phyloP scores from a whole-genome alignment of 1,140 invertebrate species.

The Rhopalosiphum maidis region DNA sequence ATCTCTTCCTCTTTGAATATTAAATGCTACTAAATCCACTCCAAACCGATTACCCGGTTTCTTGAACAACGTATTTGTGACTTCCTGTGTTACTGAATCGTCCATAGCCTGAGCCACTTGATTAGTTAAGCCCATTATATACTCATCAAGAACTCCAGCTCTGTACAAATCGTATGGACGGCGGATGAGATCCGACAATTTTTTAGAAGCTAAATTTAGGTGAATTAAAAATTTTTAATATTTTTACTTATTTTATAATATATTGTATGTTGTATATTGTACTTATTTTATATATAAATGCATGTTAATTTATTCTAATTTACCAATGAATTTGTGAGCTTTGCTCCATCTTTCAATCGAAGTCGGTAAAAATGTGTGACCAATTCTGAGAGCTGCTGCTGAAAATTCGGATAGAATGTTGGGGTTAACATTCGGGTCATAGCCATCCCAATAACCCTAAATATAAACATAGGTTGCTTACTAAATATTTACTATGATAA shows the following conservation, averaged over 20 bases:
- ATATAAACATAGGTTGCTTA: conserved; percentile 59
- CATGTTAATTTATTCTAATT: conserved; percentile 58
- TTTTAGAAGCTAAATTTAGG: conserved; percentile 78
- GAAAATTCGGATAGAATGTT: conserved; percentile 73
- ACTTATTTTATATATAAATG: background rate
- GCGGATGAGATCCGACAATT: conserved; percentile 84
- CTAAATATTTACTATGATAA: background rate
- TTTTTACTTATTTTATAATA: background rate
- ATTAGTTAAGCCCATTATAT: conserved; percentile 92
- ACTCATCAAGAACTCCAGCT: conserved; percentile 88
- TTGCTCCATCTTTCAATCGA: conserved; percentile 72
- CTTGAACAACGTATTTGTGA: conserved; percentile 88
- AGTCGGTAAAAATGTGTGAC: conserved; percentile 76
- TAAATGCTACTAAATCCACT: conserved; percentile 84
- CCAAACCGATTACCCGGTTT: conserved; percentile 82
- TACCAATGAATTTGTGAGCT: conserved; percentile 90
- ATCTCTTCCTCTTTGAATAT: conserved; percentile 82
- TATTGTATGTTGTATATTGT: no score
- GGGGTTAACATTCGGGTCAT: conserved; percentile 71
- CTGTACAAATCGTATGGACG: conserved; percentile 90
- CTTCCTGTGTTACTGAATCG: conserved; percentile 89
- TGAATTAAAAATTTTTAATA: background rate
- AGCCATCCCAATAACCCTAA: conserved; percentile 87
- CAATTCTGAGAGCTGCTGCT: conserved; percentile 87
- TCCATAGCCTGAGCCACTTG: conserved; percentile 95